phyloP scores from a whole-genome alignment of 2,797 vertebrate genomes.

The Centroberyx gerrardi region DNA sequence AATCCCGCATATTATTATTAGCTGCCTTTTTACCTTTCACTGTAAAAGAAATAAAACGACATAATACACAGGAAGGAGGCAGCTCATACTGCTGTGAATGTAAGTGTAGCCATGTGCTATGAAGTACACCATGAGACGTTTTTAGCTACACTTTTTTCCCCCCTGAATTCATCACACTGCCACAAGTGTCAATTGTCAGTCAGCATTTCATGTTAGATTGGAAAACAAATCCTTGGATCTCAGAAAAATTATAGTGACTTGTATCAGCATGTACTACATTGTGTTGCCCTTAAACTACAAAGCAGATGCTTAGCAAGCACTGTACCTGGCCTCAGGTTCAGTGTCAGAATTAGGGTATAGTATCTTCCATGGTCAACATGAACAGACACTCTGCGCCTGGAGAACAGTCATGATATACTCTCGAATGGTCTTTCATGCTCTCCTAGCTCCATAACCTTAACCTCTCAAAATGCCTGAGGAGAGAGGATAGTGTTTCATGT shows the following conservation, averaged over 20 bases:
- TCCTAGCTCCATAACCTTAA: constrained; percentile 44
- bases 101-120: not conserved
- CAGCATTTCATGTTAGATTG: constrained; percentile 15
- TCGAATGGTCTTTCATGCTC: constrained; percentile 56
- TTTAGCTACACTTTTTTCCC: constrained; percentile 3
- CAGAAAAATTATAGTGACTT: constrained; percentile 21
- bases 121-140: constrained; percentile 1
- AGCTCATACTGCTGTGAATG: not conserved
- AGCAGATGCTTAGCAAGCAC: constrained; percentile 1
- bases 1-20: not conserved
- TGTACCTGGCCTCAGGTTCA: constrained; percentile 12
- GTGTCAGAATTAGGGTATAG: constrained; percentile 26
- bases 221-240: constrained; percentile 25
- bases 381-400: constrained; percentile 24
- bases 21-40: not conserved
- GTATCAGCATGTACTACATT: constrained; percentile 26
- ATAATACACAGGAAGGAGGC: not conserved
- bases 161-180: not conserved
- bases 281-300: constrained; percentile 19
- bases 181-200: constrained; percentile 11
- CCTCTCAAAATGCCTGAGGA: constrained; percentile 50
- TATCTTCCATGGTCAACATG: constrained; percentile 28
- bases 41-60: not conserved
- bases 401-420: constrained; percentile 38
- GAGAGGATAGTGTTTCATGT: constrained; percentile 56